Conservation (phyloP, 2,113 vertebrate genomes). For the Montifringilla adamsi region DNA sequence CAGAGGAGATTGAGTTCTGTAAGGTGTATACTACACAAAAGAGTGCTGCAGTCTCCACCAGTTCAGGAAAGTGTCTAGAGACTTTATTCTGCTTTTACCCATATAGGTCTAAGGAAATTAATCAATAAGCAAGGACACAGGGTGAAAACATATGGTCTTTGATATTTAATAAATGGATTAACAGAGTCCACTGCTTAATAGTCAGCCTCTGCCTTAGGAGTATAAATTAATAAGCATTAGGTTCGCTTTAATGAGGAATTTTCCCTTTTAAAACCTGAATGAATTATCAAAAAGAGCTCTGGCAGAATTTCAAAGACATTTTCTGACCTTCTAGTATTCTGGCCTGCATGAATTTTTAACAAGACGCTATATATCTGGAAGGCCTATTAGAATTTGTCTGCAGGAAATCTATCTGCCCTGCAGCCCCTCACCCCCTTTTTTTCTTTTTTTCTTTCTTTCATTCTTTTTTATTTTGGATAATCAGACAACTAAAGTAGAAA, state of each 20-base stretch:
- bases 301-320: constrained; percentile 81
- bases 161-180: constrained; percentile 81
- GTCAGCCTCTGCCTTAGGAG: constrained; percentile 64
- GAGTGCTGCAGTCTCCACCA: not conserved
- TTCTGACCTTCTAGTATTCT: constrained; percentile 80
- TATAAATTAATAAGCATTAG: constrained; percentile 80
- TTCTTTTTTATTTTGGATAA: not conserved
- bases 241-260: constrained; percentile 76
- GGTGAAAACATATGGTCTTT: constrained; percentile 73
- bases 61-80: not conserved
- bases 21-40: not conserved
- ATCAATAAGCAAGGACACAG: constrained; percentile 69
- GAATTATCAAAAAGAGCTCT: constrained; percentile 77
- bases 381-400: constrained; percentile 68
- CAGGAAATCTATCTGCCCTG: constrained; percentile 52
- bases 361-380: constrained; percentile 72
- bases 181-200: constrained; percentile 67
- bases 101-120: constrained; percentile 58
- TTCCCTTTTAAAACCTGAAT: constrained; percentile 77
- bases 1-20: not conserved
- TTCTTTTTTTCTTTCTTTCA: not conserved
- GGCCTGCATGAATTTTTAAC: constrained; percentile 79
- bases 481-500: constrained; percentile 47
- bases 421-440: not conserved
- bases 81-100: constrained; percentile 19